Conservation (phyloP, 2,888 invertebrate genomes). For the Onchidella celtica region DNA sequence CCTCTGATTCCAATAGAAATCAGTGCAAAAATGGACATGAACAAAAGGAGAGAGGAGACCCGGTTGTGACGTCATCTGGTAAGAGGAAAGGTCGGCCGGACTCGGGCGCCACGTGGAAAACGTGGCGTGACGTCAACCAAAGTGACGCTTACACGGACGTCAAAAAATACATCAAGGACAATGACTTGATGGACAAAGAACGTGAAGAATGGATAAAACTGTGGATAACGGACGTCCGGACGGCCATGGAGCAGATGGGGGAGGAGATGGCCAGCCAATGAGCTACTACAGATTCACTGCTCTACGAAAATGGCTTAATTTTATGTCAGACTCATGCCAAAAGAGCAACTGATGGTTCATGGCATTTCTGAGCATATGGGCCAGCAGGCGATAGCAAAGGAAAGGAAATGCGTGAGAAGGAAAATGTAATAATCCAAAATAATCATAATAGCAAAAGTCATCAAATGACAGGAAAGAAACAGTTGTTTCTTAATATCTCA, state of each 20-base stretch:
- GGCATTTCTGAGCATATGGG: too few species aligned
- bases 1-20: background rate
- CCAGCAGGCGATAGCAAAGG: too few species aligned
- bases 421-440: too few species aligned
- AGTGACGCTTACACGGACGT: slow-evolving; percentile 77
- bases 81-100: background rate
- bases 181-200: slow-evolving; percentile 74
- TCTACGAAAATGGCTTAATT: too few species aligned
- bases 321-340: too few species aligned
- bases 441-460: too few species aligned
- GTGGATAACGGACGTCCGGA: slow-evolving; percentile 71
- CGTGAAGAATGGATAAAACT: slow-evolving; percentile 70
- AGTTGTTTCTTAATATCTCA: too few species aligned
- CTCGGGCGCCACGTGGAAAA: slow-evolving; percentile 67
- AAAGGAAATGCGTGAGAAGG: too few species aligned
- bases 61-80: background rate
- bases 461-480: too few species aligned
- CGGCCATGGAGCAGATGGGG: slow-evolving; percentile 52
- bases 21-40: background rate
- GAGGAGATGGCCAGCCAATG: too few species aligned
- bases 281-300: too few species aligned
- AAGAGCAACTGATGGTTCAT: too few species aligned
- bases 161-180: slow-evolving; percentile 75
- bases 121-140: slow-evolving; percentile 75
- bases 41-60: background rate